Base-by-base conservation (phyloP, 2,888 invertebrate species). In the Tetropium fuscum region DNA sequence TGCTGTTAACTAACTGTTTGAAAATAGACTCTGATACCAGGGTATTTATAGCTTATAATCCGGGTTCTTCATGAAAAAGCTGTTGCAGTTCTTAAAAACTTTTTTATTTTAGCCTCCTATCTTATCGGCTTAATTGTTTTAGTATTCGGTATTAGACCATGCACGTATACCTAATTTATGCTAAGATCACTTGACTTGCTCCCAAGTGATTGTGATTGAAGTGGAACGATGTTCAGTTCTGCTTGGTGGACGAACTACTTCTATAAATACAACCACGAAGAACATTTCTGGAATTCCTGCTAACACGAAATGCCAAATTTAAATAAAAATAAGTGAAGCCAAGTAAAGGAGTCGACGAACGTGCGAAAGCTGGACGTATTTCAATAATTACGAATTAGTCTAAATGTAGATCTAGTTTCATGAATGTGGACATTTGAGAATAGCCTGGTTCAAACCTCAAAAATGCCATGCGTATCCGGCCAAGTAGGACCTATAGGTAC, bases 261-360 rank as follows among this genome's bases (percentile, higher is more conserved):
- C 40, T 51, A 40, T 51, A 51, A 51, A 51, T 51, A 51, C 16
- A 40, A 15, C 15, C 16, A 7, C 11, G 27, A 48, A 40, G 49
- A 51, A 40, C 27, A 7, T 5, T 20, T 47, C 34, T 34, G 34
- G 47, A 32, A 47, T 47, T 40, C 27, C 22, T 36, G 15, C 20
- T 40, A 40, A 13, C 40, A 40, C 16, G 7, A 11, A 20, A 20
- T 25, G 25, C 38, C 40, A 51, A 38, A 38, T 27, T 51, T 40
- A 51, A 51, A 51, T 27, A 38, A 19, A 47, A 20, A 36, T 27
- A 40, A 38, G 19, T 10, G 19, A 30, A 13, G 19, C 18, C 18
- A 10, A 11, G 11, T 20, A n/a, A n/a, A n/a, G n/a, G n/a, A n/a
- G n/a, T n/a, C n/a, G n/a, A n/a, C n/a, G n/a, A n/a, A 18, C 18